phyloP scores from a whole-genome alignment of 1,140 invertebrate species.

The Meloidogyne chitwoodi region DNA sequence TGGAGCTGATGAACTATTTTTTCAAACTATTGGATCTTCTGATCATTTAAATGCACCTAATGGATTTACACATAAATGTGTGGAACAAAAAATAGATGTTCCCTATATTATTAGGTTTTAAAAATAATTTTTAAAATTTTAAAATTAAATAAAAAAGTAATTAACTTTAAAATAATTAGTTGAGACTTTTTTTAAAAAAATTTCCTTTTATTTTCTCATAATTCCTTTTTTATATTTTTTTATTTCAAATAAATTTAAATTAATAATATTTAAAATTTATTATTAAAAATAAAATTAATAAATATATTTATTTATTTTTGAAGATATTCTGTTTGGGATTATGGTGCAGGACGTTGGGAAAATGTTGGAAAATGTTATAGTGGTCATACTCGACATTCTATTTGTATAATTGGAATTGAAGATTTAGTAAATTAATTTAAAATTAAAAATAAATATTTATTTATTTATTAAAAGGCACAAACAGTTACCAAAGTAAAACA shows the following conservation, averaged over 20 bases:
- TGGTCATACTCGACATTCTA: constrained; percentile 40
- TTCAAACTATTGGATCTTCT: constrained; percentile 3
- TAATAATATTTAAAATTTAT: too few relatives aligned
- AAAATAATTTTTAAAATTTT: not conserved
- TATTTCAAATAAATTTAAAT: too few relatives aligned
- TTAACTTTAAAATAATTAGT: too few relatives aligned
- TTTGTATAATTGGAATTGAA: constrained; percentile 14
- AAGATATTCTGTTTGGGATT: constrained; percentile 10
- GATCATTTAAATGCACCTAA: constrained; percentile 14
- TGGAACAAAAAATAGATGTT: not conserved
- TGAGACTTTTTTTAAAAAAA: too few relatives aligned
- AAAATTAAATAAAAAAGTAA: not conserved
- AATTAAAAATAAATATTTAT: not conserved
- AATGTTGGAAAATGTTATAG: constrained; percentile 19
- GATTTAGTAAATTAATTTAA: constrained; percentile 6
- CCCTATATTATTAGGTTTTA: not conserved
- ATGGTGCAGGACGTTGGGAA: too few relatives aligned
- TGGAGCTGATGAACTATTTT: constrained; percentile 24
- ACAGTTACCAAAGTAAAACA: constrained; percentile 61
- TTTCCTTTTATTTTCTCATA: too few relatives aligned
- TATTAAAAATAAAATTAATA: too few relatives aligned
- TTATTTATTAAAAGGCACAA: not conserved
- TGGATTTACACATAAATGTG: constrained; percentile 24
- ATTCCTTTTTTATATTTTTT: too few relatives aligned
- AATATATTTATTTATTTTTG: not conserved